Conservation (phyloP, 2,888 invertebrate species). For the Mythimna pallens region DNA sequence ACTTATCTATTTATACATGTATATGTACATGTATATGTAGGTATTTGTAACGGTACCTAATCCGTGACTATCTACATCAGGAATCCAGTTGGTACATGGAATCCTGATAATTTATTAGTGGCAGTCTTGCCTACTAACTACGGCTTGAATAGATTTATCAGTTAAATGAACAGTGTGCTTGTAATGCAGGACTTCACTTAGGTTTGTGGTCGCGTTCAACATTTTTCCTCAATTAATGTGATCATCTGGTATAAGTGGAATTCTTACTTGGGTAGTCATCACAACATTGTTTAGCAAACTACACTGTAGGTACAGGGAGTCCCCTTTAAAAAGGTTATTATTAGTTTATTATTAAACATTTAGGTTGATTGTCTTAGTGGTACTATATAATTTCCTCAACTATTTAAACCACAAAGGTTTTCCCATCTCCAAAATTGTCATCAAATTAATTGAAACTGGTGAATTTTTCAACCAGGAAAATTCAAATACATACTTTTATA, state of each 20-base stretch:
- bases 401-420: too few relatives aligned
- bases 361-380: background rate
- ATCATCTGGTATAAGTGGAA: constrained; percentile 3
- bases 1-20: constrained; percentile 9
- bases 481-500: background rate
- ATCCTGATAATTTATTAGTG: constrained; percentile 24
- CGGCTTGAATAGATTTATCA: constrained; percentile 17
- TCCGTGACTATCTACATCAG: constrained; percentile 3
- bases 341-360: background rate
- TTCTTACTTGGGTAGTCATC: constrained; percentile 6
- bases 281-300: background rate
- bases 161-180: constrained; percentile 15
- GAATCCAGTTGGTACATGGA: constrained; percentile 11
- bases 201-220: background rate
- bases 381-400: too few relatives aligned
- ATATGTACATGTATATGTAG: too few relatives aligned
- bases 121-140: constrained; percentile 13
- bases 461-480: background rate
- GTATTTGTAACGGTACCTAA: constrained; percentile 25
- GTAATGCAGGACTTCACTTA: background rate
- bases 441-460: background rate
- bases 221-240: constrained; percentile 47
- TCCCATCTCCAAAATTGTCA: background rate
- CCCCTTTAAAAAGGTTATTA: constrained; percentile 6
- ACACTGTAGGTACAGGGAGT: constrained; percentile 27